Conservation (phyloP, 2,888 invertebrate species). For the Mimas tiliae region DNA sequence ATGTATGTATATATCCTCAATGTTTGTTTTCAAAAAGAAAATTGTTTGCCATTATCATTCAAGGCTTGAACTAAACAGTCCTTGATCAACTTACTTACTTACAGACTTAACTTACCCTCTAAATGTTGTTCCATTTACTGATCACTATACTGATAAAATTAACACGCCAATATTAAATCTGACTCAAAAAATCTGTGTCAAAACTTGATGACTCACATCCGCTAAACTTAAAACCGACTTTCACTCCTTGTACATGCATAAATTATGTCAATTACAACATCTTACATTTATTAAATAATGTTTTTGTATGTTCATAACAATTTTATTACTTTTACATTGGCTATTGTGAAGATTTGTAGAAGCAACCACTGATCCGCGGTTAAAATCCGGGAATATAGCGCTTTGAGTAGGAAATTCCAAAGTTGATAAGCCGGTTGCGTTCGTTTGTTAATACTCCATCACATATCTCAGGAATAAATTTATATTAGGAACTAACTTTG, state of each 20-base stretch:
- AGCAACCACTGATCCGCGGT: background rate
- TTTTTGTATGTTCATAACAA: no score
- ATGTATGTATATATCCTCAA: no score
- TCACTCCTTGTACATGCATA: slow-evolving; percentile 4
- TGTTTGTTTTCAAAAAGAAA: no score
- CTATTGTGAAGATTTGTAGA: no score
- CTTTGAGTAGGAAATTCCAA: background rate
- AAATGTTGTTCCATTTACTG: no score
- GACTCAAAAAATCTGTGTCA: background rate
- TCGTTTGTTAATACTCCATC: slow-evolving; percentile 10
- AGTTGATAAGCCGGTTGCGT: slow-evolving; percentile 13
- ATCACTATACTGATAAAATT: background rate
- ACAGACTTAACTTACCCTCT: no score
- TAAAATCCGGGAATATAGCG: background rate
- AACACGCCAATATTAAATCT: background rate
- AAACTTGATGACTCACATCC: background rate
- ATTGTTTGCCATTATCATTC: no score
- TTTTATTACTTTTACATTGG: background rate
- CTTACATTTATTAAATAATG: background rate
- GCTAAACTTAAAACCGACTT: background rate
- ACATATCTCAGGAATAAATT: slow-evolving; percentile 11
- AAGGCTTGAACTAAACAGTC: background rate
- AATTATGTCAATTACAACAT: background rate
- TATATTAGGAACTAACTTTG: background rate
- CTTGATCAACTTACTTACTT: background rate